These are phyloP conservation scores for Pluvialis apricaria DNA, from an alignment of 2,113 vertebrate genomes.

Conservation along the genomic window DNA sequence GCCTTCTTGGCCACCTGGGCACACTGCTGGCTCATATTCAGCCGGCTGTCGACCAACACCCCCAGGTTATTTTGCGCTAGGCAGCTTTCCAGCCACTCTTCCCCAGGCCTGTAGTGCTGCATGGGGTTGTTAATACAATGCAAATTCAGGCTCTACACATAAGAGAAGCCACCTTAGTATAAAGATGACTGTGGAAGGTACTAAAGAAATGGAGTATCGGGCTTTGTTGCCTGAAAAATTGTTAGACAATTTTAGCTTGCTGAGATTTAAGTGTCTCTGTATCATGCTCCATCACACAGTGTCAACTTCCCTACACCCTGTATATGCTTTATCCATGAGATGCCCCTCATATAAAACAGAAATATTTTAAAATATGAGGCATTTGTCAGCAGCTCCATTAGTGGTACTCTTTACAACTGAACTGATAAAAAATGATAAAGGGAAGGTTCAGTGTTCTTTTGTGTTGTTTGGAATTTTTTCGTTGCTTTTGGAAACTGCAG, in stretches of 20 bases:
- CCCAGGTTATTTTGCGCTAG: background rate
- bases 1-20: background rate
- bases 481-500: background rate
- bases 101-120: background rate
- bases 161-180: background rate
- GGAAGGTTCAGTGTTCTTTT: background rate
- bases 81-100: background rate
- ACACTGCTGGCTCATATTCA: background rate
- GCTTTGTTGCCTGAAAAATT: background rate
- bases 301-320: background rate
- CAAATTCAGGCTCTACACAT: background rate
- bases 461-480: background rate
- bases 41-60: background rate
- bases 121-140: background rate
- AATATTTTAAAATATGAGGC: background rate
- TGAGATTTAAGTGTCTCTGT: background rate
- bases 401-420: background rate
- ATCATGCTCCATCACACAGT: accelerated
- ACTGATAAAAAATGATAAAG: background rate
- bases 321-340: background rate
- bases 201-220: background rate
- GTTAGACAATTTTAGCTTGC: background rate
- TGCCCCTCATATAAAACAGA: background rate
- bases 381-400: background rate
- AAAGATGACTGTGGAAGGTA: background rate